Evolutionary conservation across 2,113 vertebrate genomes (phyloP).

Genomic region (Microtus oregoni): DNA sequence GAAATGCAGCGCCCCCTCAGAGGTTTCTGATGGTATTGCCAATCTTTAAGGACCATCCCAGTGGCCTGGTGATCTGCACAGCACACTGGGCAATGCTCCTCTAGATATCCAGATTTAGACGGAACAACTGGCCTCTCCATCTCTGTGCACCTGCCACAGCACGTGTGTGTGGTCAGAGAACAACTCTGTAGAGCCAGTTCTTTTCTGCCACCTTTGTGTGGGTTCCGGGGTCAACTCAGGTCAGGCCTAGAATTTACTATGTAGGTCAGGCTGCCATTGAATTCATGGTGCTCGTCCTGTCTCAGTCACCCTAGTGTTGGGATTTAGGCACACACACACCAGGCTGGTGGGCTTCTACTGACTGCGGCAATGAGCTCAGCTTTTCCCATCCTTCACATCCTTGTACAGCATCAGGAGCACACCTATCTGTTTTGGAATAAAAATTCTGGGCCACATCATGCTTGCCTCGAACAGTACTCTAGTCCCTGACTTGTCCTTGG

Average conservation of each 20-base stretch:
- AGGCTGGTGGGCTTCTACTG: neutral
- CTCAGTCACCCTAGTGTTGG: neutral
- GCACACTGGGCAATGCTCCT: neutral
- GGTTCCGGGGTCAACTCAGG: neutral
- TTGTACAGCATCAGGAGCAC: rapidly evolving
- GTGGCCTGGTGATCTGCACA: neutral
- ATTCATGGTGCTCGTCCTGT: neutral
- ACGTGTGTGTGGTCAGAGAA: neutral
- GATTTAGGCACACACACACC: neutral
- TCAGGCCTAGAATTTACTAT: neutral
- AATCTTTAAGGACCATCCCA: neutral
- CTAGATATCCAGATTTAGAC: neutral
- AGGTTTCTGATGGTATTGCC: neutral
- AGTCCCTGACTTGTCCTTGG: neutral
- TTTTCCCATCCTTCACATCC: neutral
- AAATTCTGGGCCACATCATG: neutral
- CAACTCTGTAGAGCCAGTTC: neutral
- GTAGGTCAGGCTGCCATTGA: neutral
- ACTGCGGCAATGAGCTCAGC: neutral
- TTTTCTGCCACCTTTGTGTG: neutral
- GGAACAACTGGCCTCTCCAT: neutral
- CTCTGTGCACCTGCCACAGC: neutral
- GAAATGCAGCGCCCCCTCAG: neutral
- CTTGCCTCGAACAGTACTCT: neutral
- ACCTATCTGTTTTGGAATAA: neutral